Evolutionary conservation across 1,140 invertebrate genomes (phyloP), one percentile per base, ranked within the genome.

Genomic region (Scaptomyza pallida): DNA sequence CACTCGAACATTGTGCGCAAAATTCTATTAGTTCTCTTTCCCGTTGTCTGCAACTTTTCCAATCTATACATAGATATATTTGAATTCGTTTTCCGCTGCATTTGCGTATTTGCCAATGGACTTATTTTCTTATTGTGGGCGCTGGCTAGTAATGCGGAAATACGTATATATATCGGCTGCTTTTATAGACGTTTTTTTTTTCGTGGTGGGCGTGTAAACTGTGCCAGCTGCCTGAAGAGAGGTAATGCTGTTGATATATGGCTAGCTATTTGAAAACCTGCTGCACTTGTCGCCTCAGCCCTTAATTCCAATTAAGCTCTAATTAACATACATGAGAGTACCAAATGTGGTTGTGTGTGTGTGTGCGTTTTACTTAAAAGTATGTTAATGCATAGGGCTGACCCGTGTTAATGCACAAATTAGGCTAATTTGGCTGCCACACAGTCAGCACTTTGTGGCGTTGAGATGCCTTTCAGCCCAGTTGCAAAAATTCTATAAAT

Each of bases 231-330:
- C 57, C 37, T 40, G 5, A 15, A 44, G 23, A 35, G 23, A 35
- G 30, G 5, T 15, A 16, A 5, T 55, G 52, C 26, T n/a, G 37
- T n/a, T n/a, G n/a, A n/a, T n/a, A 50, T 51, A 57, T 57, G 55
- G 65, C 56, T 72, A 35, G 52, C 56, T 60, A 52, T 9, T 19
- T 50, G 48, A 16, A 43, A 62, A 62, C 41, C 41, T 47, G 62
- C 64, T 73, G 33, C 70, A 76, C 73, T 76, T 76, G 73, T 62
- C 47, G 69, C 30, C 30, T 61, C 37, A 52, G 44, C 37, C 41
- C 60, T 50, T 77, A 74, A 68, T 75, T 16, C 72, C 52, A 78
- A 78, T 78, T 78, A 78, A 78, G 47, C 57, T 26, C 69, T 67
- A 71, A 78, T 78, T 78, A 78, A 59, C 75, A 75, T 75, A 75